A percentile compares a stretch with the other conserved stretches of the same genome.
Conservation (phyloP, 2,797 vertebrate species). For the Telmatherina bonti region DNA sequence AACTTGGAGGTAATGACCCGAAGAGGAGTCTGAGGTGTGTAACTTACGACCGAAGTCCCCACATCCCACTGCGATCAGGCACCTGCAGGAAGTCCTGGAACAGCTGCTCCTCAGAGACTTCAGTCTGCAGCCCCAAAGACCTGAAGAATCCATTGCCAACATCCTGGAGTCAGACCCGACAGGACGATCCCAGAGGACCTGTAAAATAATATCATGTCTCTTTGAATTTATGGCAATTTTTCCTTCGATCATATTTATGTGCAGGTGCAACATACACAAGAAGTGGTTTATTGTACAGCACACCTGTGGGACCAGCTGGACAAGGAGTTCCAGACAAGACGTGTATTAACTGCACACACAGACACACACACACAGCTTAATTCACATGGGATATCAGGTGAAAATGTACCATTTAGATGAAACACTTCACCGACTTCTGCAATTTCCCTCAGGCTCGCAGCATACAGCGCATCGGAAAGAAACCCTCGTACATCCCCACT, state of each 20-base stretch:
- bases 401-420: constrained; percentile 32
- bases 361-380: constrained; percentile 7
- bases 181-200: neutral
- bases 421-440: constrained; percentile 21
- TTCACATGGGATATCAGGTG: constrained; percentile 14
- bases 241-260: neutral
- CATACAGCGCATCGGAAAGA: neutral
- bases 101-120: neutral
- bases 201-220: neutral
- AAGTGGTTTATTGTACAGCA: neutral
- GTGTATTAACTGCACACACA: neutral
- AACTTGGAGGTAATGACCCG: neutral
- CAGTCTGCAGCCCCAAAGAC: neutral
- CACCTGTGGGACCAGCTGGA: constrained; percentile 26
- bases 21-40: neutral
- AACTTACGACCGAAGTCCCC: constrained; percentile 4
- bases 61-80: neutral
- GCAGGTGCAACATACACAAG: constrained; percentile 1
- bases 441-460: neutral
- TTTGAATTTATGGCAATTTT: neutral
- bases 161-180: neutral
- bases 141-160: neutral
- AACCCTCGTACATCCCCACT: neutral
- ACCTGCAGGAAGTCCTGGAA: constrained; percentile 1
- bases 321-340: neutral